Evolutionary conservation across 2,113 vertebrate species (phyloP).

Genomic region (Scomber scombrus): DNA sequence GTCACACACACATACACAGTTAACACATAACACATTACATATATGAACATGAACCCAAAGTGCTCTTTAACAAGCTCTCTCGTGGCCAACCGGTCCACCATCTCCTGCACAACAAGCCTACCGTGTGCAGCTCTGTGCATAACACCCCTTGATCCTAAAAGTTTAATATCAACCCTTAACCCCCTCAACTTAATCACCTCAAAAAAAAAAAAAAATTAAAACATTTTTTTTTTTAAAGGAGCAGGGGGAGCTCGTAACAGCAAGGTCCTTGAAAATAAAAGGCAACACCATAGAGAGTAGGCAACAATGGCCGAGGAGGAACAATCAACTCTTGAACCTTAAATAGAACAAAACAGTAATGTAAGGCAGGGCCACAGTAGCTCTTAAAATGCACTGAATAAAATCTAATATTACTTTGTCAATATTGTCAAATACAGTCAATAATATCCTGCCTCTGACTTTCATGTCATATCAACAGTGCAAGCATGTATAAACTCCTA

Average conservation of each 20-base stretch:
- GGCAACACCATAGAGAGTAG: not conserved
- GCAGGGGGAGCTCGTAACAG: too few species aligned
- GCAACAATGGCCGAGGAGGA: not conserved
- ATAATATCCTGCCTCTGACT: not conserved
- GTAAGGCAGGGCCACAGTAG: not conserved
- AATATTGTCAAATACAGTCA: not conserved
- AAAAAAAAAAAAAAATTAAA: too few species aligned
- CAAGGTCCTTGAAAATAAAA: too few species aligned
- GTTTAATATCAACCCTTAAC: not conserved
- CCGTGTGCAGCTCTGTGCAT: slow-evolving; percentile 9
- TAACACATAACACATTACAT: not conserved
- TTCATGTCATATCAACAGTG: not conserved
- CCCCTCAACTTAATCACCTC: not conserved
- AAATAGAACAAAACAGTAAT: not conserved
- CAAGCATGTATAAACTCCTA: not conserved
- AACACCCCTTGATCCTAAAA: not conserved
- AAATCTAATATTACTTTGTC: not conserved
- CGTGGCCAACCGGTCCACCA: slow-evolving; percentile 1
- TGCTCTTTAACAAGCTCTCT: slow-evolving; percentile 3
- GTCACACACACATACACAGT: not conserved
- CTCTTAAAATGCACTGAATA: not conserved
- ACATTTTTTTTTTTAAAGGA: too few species aligned
- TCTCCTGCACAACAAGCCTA: slow-evolving; percentile 18
- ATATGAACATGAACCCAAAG: not conserved
- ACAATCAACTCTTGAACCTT: not conserved